Evolutionary conservation across 1,140 invertebrate genomes (phyloP), one percentile per base, ranked within the genome.

Genomic region (Wasmannia auropunctata): DNA sequence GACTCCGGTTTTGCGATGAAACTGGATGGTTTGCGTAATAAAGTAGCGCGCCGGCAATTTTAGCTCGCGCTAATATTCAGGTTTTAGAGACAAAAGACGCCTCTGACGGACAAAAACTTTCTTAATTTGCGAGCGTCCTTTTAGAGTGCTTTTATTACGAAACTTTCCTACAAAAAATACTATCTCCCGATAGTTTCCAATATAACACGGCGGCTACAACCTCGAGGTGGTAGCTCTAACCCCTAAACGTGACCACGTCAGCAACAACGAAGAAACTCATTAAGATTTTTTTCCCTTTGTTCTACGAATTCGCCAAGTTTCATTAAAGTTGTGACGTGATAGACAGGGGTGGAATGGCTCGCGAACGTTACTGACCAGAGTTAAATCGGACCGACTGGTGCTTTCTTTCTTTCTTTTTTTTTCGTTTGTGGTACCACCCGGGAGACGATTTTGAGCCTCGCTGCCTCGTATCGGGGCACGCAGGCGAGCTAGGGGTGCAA

Each of bases 81-180:
- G 40, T 67, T 65, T 67, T 51, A 51, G 11, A 43, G 28, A 67
- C 63, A 80, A 80, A 49, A 67, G 28, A 37, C 58, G 14, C 28
- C 19, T 16, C 22, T 31, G 62, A 31, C 34, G 46, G 46, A 25
- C 46, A 49, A 69, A 62, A 54, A 54, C 63, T 69, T 80, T 40
- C 46, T 80, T 69, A 54, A 69, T 80, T 80, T 25, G 43, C 62
- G 43, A 69, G 28, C 75, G 28, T 79, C 58, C 58, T 65, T 79
- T 75, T 75, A 75, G 34, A 65, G 40, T 31, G 60, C 58, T 65
- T 79, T 65, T 79, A 79, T 65, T 46, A 49, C 58, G 28, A 79
- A 79, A 79, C 58, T 69, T 69, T 80, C 3, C 16, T 28, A n/a
- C 34, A 22, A 79, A 65, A 79, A 49, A 54, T 56, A 65, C 75